Base-by-base conservation (phyloP, 2,113 vertebrate genomes). In the Protobothrops flavoviridis region DNA sequence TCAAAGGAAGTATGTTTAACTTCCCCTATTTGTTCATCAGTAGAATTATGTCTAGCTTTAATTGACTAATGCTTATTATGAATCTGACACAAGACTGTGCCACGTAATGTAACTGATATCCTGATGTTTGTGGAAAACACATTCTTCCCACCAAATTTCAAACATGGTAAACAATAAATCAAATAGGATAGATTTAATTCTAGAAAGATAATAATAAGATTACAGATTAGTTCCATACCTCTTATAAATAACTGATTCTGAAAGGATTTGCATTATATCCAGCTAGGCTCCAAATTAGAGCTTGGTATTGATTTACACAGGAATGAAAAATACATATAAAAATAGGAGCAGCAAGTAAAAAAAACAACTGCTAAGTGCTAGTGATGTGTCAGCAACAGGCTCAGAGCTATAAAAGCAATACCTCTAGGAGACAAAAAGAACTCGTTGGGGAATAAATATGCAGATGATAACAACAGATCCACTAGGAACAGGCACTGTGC, bases 241-340 rank as follows among this genome's bases (percentile, higher is more conserved):
- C 64, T 85, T 86, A 48, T 29, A 50, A 55, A 56, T 45, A 15
- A 93, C 39, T 12, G 12, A 26, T 69, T 90, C 89, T 5, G 15
- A 48, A 3, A 17, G 10, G 24, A n/a, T 48, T 29, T 56, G 43
- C 43, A 29, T 74, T 85, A 93, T 3, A 20, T 56, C 20, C n/a
- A 23, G 52, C 43, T 23, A 89, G 90, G 92, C 93, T 24, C 86
- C 85, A 91, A 50, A 91, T 74, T 94, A 85, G 5, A 12, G 2
- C 88, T 91, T 3, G 13, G 93, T 92, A 94, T 91, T 93, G 92
- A 94, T 93, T 85, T 94, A 96, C 90, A 59, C 7, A 64, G 20
- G 0, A 43, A 12, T 8, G 26, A 81, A 89, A 88, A 55, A 17
- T 50, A 57, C n/a, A 57, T 23, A 53, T 33, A 43, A 81, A 43